phyloP scores from a whole-genome alignment of 2,888 invertebrate species.

The Zele albiditarsus region DNA sequence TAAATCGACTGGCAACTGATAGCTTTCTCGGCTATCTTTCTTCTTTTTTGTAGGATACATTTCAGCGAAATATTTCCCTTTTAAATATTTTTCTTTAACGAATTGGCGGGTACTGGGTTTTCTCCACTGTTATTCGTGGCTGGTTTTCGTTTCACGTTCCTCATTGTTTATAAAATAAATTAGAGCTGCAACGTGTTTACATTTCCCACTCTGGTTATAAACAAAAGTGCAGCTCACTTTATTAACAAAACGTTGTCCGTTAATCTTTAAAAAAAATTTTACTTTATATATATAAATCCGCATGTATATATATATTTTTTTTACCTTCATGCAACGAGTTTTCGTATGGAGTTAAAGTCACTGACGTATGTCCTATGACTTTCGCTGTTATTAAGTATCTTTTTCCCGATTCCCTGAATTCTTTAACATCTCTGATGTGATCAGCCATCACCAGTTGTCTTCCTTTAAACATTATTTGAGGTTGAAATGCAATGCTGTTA shows the following conservation, averaged over 20 bases:
- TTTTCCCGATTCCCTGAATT: slow-evolving; percentile 30
- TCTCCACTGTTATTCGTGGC: slow-evolving; percentile 49
- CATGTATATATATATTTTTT: neutral
- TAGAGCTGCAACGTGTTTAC: slow-evolving; percentile 46
- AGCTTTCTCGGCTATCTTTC: neutral
- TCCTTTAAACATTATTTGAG: slow-evolving; percentile 41
- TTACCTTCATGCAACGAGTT: slow-evolving; percentile 41
- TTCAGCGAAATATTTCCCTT: slow-evolving; percentile 43
- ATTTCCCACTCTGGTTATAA: slow-evolving; percentile 48
- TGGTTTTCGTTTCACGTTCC: slow-evolving; percentile 44
- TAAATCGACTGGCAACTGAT: neutral
- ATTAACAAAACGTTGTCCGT: slow-evolving; percentile 37
- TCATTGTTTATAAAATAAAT: slow-evolving; percentile 46
- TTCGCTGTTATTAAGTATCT: slow-evolving; percentile 41
- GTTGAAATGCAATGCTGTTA: slow-evolving; percentile 43
- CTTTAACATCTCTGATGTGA: slow-evolving; percentile 46
- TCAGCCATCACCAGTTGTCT: slow-evolving; percentile 41
- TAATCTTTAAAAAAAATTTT: slow-evolving; percentile 39
- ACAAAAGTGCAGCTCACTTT: slow-evolving; percentile 46
- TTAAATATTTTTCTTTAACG: slow-evolving; percentile 47
- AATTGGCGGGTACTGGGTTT: slow-evolving; percentile 48
- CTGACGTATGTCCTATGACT: slow-evolving; percentile 44
- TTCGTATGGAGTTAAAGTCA: slow-evolving; percentile 38
- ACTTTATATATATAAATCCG: neutral
- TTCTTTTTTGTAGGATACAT: slow-evolving; percentile 41